These are phyloP conservation scores for Drosophila atripex DNA, from an alignment of 2,888 invertebrate genomes.

Conservation along the genomic window DNA sequence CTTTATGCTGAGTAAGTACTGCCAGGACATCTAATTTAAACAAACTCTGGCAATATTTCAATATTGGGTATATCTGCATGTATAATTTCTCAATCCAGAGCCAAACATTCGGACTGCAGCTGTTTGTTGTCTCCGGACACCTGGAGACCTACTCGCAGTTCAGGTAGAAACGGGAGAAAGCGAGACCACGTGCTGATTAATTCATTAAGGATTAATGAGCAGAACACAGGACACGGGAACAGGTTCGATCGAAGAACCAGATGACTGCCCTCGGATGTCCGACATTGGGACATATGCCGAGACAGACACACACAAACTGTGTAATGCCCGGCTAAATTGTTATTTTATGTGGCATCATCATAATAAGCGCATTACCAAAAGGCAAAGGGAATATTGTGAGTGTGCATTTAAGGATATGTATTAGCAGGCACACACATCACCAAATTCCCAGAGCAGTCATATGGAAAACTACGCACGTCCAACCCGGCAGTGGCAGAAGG, in stretches of 20 bases:
- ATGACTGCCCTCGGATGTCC: slow-evolving; percentile 26
- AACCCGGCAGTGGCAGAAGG: slow-evolving; percentile 25
- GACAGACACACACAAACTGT: slow-evolving; percentile 55
- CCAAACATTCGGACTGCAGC: slow-evolving; percentile 22
- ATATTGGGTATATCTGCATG: slow-evolving; percentile 16
- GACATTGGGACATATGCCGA: slow-evolving; percentile 50
- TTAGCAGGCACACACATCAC: slow-evolving; percentile 39
- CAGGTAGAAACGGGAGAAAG: slow-evolving; percentile 26
- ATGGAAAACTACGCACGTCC: slow-evolving; percentile 75
- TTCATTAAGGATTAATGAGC: slow-evolving; percentile 72
- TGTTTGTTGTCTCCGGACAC: slow-evolving; percentile 35
- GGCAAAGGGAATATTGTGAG: slow-evolving; percentile 38
- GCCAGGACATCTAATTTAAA: slow-evolving; percentile 4
- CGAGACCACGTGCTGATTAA: slow-evolving; percentile 70
- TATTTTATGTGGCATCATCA: slow-evolving; percentile 78
- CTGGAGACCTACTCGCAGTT: slow-evolving; percentile 10
- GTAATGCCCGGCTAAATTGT: slow-evolving; percentile 79
- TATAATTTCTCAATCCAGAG: slow-evolving; percentile 33
- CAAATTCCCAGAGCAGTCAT: slow-evolving; percentile 57
- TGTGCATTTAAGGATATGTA: slow-evolving; percentile 25
- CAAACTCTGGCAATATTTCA: slow-evolving; percentile 1
- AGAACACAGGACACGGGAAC: slow-evolving; percentile 4
- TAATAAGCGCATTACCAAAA: slow-evolving; percentile 76
- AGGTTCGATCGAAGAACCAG: slow-evolving; percentile 44
- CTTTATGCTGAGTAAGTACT: neutral